Evolutionary conservation across 2,888 invertebrate genomes (phyloP).

Genomic region (Petrolisthes manimaculis): DNA sequence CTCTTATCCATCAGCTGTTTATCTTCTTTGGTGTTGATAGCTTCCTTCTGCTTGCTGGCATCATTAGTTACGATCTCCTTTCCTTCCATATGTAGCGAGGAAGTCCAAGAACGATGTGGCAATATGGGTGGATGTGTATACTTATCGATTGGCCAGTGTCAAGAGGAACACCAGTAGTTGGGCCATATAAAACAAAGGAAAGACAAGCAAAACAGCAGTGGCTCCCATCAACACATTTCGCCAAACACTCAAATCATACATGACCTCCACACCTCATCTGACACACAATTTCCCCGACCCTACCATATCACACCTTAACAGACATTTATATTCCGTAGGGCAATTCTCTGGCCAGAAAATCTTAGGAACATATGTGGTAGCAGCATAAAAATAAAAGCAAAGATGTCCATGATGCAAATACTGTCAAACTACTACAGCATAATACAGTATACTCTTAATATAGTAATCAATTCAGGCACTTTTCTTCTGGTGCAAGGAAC

Average conservation of each 20-base stretch:
- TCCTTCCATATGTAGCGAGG: too few relatives aligned
- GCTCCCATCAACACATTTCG: background rate
- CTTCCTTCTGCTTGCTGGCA: too few relatives aligned
- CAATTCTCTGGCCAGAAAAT: background rate
- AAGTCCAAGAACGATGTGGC: too few relatives aligned
- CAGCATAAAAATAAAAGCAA: background rate
- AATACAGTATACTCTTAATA: too few relatives aligned
- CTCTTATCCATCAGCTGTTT: too few relatives aligned
- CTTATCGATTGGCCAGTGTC: too few relatives aligned
- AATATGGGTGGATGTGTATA: too few relatives aligned
- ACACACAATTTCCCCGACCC: background rate
- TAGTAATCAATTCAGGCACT: too few relatives aligned
- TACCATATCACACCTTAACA: background rate
- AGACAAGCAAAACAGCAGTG: background rate
- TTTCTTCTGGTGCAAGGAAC: too few relatives aligned
- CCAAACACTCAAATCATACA: background rate
- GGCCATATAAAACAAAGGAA: background rate
- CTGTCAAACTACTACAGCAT: background rate
- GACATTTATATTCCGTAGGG: background rate
- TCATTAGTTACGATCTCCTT: too few relatives aligned
- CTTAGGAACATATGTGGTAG: slow-evolving; percentile 47
- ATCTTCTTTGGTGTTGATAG: too few relatives aligned
- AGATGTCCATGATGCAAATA: background rate
- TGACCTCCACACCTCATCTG: background rate
- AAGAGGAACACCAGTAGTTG: too few relatives aligned